Evolutionary conservation across 2,888 invertebrate species (phyloP), one percentile per base, ranked within the genome.

Genomic region (Panorpa germanica): DNA sequence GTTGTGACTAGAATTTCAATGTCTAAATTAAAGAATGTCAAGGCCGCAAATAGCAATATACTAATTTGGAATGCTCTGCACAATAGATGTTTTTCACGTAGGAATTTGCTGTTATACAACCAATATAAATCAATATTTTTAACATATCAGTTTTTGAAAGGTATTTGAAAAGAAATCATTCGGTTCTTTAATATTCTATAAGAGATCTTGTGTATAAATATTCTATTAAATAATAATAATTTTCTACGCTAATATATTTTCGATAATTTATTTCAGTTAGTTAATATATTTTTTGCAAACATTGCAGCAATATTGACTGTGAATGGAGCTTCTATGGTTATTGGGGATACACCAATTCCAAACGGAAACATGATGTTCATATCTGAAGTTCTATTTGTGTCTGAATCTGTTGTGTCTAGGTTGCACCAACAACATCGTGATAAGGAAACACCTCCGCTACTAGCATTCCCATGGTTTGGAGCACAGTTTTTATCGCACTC

Each of bases 381-480:
- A 33, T 61, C 63, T 8, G 68, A 69, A 48, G 66, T 69, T 7
- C 48, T 69, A 10, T 69, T 69, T 46, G 67, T 69, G 18, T 64
- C 64, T 35, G 67, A 68, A 40, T 58, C 62, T 13, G 60, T 66
- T 24, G 69, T 69, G 9, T 64, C 65, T 22, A 59, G 62, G 40
- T 51, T 70, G 26, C 68, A 68, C 45, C 64, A 65, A 46, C 62
- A 65, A 46, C 65, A 70, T 45, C 57, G 62, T 38, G 69, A 70
- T 45, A 67, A 69, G 47, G 70, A 70, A 48, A 69, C 69, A 10
- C 68, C 69, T 10, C 70, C 70, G 9, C 48, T 70, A 20, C 44
- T 70, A 34, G 67, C 68, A 3, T 68, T 67, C 39, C 68, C 69
- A 3, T 69, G 68, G 68, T 66, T 67, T 43, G 65, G 65, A 20